These are phyloP conservation scores for Corythornis leucogaster DNA, from an alignment of 2,797 vertebrate genomes.

Conservation along the genomic window DNA sequence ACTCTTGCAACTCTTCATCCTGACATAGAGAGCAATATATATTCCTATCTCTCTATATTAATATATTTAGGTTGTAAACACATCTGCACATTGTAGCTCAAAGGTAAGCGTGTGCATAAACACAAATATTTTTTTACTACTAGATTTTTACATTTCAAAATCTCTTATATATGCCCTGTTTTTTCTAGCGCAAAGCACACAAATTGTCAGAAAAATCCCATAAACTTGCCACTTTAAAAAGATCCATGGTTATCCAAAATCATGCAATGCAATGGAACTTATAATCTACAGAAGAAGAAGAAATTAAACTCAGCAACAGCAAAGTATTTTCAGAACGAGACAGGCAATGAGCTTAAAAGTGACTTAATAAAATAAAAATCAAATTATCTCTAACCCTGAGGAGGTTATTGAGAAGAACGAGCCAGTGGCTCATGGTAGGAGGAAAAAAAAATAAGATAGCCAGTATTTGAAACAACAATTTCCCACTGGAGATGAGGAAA, in stretches of 20 bases:
- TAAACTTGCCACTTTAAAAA: background rate
- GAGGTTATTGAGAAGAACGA: background rate
- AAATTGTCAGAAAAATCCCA: background rate
- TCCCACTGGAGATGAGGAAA: background rate
- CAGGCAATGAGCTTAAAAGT: background rate
- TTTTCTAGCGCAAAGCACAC: background rate
- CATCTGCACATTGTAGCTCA: background rate
- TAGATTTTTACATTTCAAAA: background rate
- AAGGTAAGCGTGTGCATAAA: background rate
- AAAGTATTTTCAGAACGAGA: background rate
- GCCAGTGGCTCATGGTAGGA: background rate
- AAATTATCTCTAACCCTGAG: background rate
- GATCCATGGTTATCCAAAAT: background rate
- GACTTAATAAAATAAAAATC: background rate
- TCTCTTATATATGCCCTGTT: background rate
- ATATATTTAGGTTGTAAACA: background rate
- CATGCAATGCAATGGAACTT: background rate
- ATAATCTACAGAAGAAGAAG: background rate
- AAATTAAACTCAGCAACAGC: background rate
- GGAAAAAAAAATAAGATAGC: background rate
- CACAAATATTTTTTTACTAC: background rate
- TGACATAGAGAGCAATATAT: background rate
- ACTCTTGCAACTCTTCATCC: background rate
- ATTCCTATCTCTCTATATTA: background rate
- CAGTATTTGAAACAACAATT: background rate